Evolutionary conservation across 2,113 vertebrate species (phyloP).

Genomic region (Poeciliopsis retropinna): DNA sequence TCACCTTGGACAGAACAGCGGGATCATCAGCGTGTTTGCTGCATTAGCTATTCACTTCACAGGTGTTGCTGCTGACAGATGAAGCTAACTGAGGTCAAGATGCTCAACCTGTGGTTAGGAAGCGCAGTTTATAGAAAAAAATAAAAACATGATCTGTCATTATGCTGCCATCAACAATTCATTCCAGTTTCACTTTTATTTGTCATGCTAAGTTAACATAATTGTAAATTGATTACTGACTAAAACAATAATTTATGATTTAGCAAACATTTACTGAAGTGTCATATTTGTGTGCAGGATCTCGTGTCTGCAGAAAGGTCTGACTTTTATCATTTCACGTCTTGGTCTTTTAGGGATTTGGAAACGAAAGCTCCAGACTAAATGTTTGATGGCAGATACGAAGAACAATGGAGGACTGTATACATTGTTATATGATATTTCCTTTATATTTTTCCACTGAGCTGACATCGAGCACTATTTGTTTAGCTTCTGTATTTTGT

Average conservation of each 20-base stretch:
- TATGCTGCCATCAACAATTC: too few relatives aligned
- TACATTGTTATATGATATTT: too few relatives aligned
- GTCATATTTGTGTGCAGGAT: not conserved
- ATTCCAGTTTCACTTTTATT: not conserved
- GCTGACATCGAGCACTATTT: too few relatives aligned
- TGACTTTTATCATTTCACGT: not conserved
- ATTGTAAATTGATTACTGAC: not conserved
- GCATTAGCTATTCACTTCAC: not conserved
- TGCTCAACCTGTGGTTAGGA: not conserved
- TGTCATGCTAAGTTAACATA: not conserved
- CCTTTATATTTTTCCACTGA: too few relatives aligned
- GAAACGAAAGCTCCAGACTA: not conserved
- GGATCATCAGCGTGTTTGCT: not conserved
- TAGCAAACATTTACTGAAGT: not conserved
- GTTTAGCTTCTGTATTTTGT: too few relatives aligned
- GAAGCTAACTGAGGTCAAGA: not conserved
- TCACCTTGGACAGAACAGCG: not conserved
- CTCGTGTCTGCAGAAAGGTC: not conserved
- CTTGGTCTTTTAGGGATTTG: not conserved
- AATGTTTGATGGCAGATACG: not conserved
- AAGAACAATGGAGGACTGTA: too few relatives aligned
- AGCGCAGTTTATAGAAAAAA: not conserved
- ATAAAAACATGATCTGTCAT: not conserved
- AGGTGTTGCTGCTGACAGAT: slow-evolving; percentile 4
- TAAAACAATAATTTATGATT: too few relatives aligned